Percentiles rank a stretch among this genome's conserved stretches.
phyloP scores from a whole-genome alignment of 2,113 vertebrate species.

The Callopanchax toddi region DNA sequence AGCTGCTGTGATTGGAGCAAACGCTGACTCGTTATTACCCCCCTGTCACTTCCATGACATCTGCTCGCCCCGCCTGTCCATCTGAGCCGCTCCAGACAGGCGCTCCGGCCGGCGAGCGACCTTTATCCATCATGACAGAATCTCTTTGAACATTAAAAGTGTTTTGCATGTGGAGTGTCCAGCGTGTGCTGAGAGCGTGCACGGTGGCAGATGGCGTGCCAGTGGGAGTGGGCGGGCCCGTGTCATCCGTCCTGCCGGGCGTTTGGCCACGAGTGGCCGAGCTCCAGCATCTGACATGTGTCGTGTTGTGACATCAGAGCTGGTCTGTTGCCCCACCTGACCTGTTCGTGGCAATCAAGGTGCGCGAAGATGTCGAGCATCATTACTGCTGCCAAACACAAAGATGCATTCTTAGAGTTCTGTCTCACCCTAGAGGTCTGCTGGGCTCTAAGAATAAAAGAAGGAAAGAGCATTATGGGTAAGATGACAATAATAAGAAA shows the following conservation, averaged over 20 bases:
- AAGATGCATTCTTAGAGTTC: too few species aligned
- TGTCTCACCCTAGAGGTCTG: too few species aligned
- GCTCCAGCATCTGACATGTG: conserved; percentile 56
- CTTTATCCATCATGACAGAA: conserved; percentile 48
- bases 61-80: conserved; percentile 22
- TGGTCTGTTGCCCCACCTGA: conserved; percentile 32
- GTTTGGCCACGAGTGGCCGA: conserved; percentile 48
- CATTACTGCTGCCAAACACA: too few species aligned
- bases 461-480: too few species aligned
- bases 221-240: conserved; percentile 67
- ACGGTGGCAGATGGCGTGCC: conserved; percentile 63
- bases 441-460: too few species aligned
- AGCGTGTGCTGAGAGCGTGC: conserved; percentile 29
- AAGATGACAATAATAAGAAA: too few species aligned
- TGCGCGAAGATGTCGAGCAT: too few species aligned
- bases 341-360: too few species aligned
- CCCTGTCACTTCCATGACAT: conserved; percentile 45
- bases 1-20: conserved; percentile 11
- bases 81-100: conserved; percentile 29
- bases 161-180: conserved; percentile 28
- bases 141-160: conserved; percentile 52
- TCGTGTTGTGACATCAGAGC: conserved; percentile 50
- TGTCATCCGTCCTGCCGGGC: conserved; percentile 60
- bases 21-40: conserved; percentile 44
- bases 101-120: conserved; percentile 38